Evolutionary conservation across 2,113 vertebrate species (phyloP).

Genomic region (Vulpes lagopus): DNA sequence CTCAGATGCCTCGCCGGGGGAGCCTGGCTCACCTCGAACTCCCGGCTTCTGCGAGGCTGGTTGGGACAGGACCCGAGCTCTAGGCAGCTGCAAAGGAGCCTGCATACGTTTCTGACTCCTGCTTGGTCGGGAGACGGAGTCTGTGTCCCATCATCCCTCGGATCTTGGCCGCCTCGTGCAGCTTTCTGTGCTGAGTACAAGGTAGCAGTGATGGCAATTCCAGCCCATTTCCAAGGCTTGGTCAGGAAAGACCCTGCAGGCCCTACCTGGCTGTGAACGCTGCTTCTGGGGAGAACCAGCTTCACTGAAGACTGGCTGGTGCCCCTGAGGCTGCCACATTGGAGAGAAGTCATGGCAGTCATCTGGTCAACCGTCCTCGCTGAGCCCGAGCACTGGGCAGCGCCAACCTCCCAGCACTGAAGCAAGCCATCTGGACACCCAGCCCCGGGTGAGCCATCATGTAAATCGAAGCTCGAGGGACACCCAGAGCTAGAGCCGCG

Average conservation of each 20-base stretch:
- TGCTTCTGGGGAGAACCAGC: not conserved
- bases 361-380: not conserved
- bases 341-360: not conserved
- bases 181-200: not conserved
- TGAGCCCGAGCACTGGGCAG: accelerated
- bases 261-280: not conserved
- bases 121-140: not conserved
- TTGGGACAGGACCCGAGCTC: not conserved
- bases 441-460: accelerated
- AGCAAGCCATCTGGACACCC: too few species aligned
- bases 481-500: not conserved
- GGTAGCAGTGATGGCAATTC: accelerated
- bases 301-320: not conserved
- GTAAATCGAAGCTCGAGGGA: not conserved
- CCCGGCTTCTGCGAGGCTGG: accelerated
- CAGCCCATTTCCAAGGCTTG: accelerated
- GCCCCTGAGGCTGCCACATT: accelerated
- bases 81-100: accelerated
- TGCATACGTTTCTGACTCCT: accelerated
- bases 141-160: accelerated
- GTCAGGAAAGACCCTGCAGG: not conserved
- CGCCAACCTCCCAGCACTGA: not conserved
- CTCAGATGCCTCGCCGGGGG: not conserved
- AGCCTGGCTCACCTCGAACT: accelerated
- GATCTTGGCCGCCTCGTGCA: not conserved